Conservation (phyloP, 1,140 invertebrate genomes). For the Drosophila sproati region DNA sequence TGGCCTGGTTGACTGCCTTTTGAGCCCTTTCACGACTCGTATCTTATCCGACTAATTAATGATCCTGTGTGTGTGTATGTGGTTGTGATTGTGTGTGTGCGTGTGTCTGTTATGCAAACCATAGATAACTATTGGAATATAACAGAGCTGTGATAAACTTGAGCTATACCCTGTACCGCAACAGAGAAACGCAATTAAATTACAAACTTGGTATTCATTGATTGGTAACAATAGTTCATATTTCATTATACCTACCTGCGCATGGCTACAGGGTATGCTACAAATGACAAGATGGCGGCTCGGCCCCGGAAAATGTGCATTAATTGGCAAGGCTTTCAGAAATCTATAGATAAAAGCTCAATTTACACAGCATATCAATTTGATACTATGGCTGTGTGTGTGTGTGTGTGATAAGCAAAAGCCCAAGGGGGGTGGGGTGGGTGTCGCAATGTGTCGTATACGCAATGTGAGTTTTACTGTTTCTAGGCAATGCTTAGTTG, state of each 20-base stretch:
- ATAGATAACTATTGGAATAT: conserved; percentile 18
- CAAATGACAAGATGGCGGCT: conserved; percentile 2
- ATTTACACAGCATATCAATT: conserved; percentile 41
- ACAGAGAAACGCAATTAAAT: too few species aligned
- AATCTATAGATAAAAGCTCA: conserved; percentile 60
- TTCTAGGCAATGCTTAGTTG: not conserved
- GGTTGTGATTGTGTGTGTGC: too few species aligned
- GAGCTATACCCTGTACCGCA: not conserved
- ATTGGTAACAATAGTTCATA: too few species aligned
- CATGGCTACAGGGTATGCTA: conserved; percentile 19
- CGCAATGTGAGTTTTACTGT: conserved; percentile 12
- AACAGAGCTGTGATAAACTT: not conserved
- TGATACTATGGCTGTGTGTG: not conserved
- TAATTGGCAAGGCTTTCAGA: conserved; percentile 44
- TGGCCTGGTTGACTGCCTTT: conserved; percentile 14
- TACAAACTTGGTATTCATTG: too few species aligned
- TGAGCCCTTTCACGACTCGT: conserved; percentile 26
- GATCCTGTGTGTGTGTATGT: conserved; percentile 39
- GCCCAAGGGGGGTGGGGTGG: not conserved
- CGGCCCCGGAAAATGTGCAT: conserved; percentile 26
- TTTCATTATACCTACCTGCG: too few species aligned
- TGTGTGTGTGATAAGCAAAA: conserved; percentile 18
- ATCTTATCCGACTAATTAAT: conserved; percentile 73
- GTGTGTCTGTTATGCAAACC: not conserved
- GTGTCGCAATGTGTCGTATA: conserved; percentile 13